phyloP scores from a whole-genome alignment of 2,888 invertebrate species.

The Epinotia brunnichana region DNA sequence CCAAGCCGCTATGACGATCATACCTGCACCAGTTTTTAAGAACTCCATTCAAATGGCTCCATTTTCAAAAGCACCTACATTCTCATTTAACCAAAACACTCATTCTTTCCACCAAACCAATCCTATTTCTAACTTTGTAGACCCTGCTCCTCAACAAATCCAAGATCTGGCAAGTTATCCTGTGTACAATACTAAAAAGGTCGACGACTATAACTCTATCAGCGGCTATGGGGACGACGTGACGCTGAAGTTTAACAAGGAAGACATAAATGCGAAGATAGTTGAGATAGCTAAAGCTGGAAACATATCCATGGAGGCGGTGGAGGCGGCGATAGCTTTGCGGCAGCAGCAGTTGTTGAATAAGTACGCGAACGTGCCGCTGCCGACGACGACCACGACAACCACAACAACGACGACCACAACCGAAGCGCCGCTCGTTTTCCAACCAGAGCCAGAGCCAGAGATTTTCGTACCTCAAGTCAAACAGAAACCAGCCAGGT shows the following conservation, averaged over 20 bases:
- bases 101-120: constrained; percentile 65
- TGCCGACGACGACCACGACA: constrained; percentile 77
- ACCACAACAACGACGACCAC: constrained; percentile 74
- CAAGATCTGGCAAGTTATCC: constrained; percentile 70
- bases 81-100: constrained; percentile 58
- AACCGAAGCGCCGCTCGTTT: constrained; percentile 62
- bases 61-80: constrained; percentile 55
- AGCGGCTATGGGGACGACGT: constrained; percentile 78
- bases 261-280: constrained; percentile 78
- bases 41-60: constrained; percentile 63
- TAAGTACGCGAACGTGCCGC: constrained; percentile 80
- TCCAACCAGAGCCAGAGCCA: constrained; percentile 71
- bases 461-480: constrained; percentile 66
- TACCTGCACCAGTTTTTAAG: constrained; percentile 72
- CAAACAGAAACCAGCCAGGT: constrained; percentile 75
- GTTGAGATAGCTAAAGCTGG: constrained; percentile 86
- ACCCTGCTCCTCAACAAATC: constrained; percentile 77
- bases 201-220: constrained; percentile 79
- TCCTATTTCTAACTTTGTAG: constrained; percentile 81
- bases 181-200: constrained; percentile 76
- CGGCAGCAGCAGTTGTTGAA: constrained; percentile 87
- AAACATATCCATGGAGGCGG: constrained; percentile 90
- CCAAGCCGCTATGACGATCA: constrained; percentile 66
- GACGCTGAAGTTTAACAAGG: constrained; percentile 71
- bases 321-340: constrained; percentile 89